A percentile compares a stretch with the other conserved stretches of the same genome.
phyloP scores from a whole-genome alignment of 2,888 invertebrate genomes.

The Perithous albicinctus region DNA sequence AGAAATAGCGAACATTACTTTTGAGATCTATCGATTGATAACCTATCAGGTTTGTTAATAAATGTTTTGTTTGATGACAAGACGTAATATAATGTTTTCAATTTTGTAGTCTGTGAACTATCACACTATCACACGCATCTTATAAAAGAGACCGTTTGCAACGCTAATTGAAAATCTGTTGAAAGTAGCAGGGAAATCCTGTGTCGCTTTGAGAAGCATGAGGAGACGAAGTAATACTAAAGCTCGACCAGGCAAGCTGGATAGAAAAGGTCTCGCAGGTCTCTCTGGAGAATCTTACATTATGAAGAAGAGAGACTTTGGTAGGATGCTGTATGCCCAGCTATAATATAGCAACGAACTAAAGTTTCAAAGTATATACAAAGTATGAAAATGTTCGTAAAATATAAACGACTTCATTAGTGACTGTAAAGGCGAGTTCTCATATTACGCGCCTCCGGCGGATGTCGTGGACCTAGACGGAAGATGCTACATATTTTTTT shows the following conservation, averaged over 20 bases:
- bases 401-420: neutral
- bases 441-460: too few species aligned
- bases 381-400: too few species aligned
- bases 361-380: neutral
- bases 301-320: too few species aligned
- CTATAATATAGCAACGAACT: neutral
- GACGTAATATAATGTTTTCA: neutral
- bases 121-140: neutral
- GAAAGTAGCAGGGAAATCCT: neutral
- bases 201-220: neutral
- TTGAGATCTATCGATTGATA: constrained; percentile 36
- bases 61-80: neutral
- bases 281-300: too few species aligned
- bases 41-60: neutral
- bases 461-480: too few species aligned
- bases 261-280: too few species aligned
- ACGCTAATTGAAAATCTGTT: neutral
- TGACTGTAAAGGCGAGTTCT: neutral
- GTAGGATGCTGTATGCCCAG: too few species aligned
- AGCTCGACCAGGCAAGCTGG: too few species aligned
- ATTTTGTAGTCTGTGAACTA: neutral
- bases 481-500: too few species aligned
- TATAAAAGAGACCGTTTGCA: neutral
- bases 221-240: neutral
- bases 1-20: neutral